Evolutionary conservation across 2,113 vertebrate species (phyloP).

Genomic region (Mesembrinibis cayennensis): DNA sequence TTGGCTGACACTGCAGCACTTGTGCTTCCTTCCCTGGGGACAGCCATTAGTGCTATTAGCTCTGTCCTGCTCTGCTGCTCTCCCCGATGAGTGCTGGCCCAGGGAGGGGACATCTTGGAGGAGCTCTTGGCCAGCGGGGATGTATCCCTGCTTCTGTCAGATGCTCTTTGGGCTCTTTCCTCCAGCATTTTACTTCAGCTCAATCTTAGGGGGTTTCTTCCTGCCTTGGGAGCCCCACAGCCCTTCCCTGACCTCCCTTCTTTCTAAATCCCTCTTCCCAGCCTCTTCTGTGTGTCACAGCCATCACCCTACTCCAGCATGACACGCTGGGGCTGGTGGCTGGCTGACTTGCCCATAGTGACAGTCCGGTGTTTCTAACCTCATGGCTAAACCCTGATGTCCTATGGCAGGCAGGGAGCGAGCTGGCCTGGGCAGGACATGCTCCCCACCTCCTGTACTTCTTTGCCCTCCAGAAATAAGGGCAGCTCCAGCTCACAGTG

Average conservation of each 20-base stretch:
- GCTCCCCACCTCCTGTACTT: neutral
- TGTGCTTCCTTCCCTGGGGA: neutral
- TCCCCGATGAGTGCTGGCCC: neutral
- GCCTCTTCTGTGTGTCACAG: neutral
- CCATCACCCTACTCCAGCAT: neutral
- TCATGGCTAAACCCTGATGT: neutral
- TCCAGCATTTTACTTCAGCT: neutral
- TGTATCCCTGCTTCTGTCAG: neutral
- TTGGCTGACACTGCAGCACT: neutral
- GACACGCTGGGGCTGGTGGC: neutral
- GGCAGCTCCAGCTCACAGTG: neutral
- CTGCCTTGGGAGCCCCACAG: neutral
- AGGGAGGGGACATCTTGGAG: neutral
- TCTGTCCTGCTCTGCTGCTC: neutral
- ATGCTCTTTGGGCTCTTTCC: neutral
- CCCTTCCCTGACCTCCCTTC: neutral
- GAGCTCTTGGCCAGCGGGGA: neutral
- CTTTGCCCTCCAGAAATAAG: neutral
- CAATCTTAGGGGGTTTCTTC: neutral
- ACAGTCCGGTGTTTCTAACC: neutral
- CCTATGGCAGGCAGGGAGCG: neutral
- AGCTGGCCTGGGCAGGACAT: neutral
- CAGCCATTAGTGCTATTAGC: neutral
- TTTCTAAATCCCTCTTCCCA: neutral
- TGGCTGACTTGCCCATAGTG: neutral